Conservation (phyloP, 2,113 vertebrate species). For the Noturus placidus region DNA sequence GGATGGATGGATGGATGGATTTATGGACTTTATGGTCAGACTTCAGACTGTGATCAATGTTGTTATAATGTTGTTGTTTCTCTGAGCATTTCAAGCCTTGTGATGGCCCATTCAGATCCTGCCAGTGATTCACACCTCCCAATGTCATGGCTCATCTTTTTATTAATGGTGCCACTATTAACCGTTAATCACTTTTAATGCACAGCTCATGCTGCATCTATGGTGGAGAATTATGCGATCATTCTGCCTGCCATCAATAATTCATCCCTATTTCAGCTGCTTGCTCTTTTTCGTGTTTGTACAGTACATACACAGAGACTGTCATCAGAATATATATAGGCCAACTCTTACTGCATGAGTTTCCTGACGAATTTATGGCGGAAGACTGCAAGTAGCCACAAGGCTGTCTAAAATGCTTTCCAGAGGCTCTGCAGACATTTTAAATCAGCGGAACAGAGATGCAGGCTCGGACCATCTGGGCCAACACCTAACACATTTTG, state of each 20-base stretch:
- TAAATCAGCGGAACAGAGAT: slow-evolving; percentile 2
- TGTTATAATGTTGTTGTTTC: background rate
- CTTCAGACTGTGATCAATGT: background rate
- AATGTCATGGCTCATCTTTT: background rate
- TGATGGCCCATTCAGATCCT: background rate
- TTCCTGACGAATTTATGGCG: slow-evolving; percentile 1
- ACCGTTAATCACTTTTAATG: slow-evolving; percentile 14
- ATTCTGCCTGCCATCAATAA: slow-evolving; percentile 34
- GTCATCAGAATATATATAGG: slow-evolving; percentile 19
- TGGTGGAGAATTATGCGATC: background rate
- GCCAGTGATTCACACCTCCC: slow-evolving; percentile 6
- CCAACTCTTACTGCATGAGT: background rate
- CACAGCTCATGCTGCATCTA: background rate
- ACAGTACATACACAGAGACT: background rate
- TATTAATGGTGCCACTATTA: slow-evolving; percentile 18
- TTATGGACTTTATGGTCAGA: no score
- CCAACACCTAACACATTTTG: background rate
- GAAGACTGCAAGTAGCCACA: background rate
- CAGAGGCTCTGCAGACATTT: slow-evolving; percentile 3
- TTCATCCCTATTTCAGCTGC: slow-evolving; percentile 25
- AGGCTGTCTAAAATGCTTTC: background rate
- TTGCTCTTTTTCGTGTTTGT: slow-evolving; percentile 30
- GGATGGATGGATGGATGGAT: no score
- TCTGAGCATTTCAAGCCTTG: background rate
- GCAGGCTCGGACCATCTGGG: background rate